Evolutionary conservation across 1,140 invertebrate genomes (phyloP).

Genomic region (Lepidurus arcticus): DNA sequence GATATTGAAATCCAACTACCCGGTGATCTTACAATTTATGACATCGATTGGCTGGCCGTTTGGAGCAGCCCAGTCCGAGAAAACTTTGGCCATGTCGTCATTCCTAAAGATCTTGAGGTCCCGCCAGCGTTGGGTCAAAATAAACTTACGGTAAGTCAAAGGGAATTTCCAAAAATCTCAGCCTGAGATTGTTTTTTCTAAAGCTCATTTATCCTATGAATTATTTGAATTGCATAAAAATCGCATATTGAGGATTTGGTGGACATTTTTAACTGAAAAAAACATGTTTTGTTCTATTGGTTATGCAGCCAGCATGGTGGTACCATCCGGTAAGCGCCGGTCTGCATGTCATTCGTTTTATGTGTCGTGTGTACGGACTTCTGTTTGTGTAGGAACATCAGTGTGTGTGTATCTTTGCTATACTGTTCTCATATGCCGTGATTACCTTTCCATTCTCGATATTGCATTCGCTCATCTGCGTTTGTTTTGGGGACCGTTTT

Average conservation of each 20-base stretch:
- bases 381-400: slow-evolving; percentile 32
- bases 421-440: slow-evolving; percentile 1
- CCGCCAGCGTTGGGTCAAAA: slow-evolving; percentile 82
- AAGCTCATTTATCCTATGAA: neutral
- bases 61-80: slow-evolving; percentile 77
- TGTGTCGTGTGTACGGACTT: slow-evolving; percentile 23
- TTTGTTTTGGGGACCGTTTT: slow-evolving; percentile 26
- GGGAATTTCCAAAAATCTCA: neutral
- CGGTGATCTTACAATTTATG: slow-evolving; percentile 74
- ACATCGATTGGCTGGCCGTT: slow-evolving; percentile 85
- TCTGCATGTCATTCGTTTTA: slow-evolving; percentile 25
- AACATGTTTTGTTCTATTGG: neutral
- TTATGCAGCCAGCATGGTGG: slow-evolving; percentile 71
- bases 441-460: slow-evolving; percentile 28
- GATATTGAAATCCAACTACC: slow-evolving; percentile 82
- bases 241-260: neutral
- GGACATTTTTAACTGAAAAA: neutral
- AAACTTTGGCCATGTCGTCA: slow-evolving; percentile 83
- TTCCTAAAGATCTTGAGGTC: slow-evolving; percentile 81
- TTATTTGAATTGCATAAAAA: neutral
- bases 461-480: slow-evolving; percentile 29
- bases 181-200: slow-evolving; percentile 4
- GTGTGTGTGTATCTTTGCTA: slow-evolving; percentile 28
- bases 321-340: slow-evolving; percentile 70
- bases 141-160: slow-evolving; percentile 68